Conservation (phyloP, 2,113 vertebrate genomes). For the Zosterops lateralis region DNA sequence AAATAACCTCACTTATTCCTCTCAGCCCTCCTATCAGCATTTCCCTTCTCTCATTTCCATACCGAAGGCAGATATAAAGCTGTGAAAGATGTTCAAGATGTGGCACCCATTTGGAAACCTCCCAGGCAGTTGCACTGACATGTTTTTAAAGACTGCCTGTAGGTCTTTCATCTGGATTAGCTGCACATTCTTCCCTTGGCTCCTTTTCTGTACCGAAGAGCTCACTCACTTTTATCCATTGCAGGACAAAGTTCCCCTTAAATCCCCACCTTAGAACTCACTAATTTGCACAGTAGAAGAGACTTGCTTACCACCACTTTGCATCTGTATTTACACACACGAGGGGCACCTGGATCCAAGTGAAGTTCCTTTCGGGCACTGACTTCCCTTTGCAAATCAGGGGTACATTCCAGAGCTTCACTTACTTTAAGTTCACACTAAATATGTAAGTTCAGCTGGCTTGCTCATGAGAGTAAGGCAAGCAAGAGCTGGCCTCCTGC, state of each 20-base stretch:
- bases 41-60: slow-evolving; percentile 48
- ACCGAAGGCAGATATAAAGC: slow-evolving; percentile 19
- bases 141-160: slow-evolving; percentile 59
- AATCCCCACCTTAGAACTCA: slow-evolving; percentile 29
- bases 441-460: slow-evolving; percentile 4
- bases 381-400: slow-evolving; percentile 29
- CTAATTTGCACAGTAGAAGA: slow-evolving; percentile 54
- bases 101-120: slow-evolving; percentile 58
- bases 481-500: slow-evolving; percentile 6
- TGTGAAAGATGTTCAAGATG: slow-evolving; percentile 57
- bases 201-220: slow-evolving; percentile 27
- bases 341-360: slow-evolving; percentile 27
- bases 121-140: slow-evolving; percentile 62
- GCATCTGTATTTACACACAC: slow-evolving; percentile 40
- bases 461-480: neutral
- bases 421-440: slow-evolving; percentile 29
- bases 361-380: neutral
- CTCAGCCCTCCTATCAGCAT: neutral
- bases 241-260: slow-evolving; percentile 47
- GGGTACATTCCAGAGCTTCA: slow-evolving; percentile 40
- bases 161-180: slow-evolving; percentile 66
- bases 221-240: slow-evolving; percentile 9
- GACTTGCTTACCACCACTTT: slow-evolving; percentile 18
- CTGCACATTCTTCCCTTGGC: slow-evolving; percentile 56
- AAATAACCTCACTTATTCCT: neutral